Evolutionary conservation across 2,888 invertebrate species (phyloP), one percentile per base, ranked within the genome.

Genomic region (Acronicta psi): DNA sequence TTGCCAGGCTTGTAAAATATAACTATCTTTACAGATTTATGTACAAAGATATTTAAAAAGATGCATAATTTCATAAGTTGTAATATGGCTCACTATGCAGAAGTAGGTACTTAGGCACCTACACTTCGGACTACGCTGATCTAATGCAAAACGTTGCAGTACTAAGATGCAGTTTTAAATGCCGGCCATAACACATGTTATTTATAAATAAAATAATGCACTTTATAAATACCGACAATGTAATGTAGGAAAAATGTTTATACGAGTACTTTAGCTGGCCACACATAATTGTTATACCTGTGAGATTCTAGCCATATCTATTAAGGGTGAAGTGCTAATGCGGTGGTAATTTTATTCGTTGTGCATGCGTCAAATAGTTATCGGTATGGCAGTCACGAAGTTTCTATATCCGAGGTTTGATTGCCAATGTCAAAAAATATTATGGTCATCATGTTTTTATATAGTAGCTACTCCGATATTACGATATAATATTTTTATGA

Each of bases 271-370:
- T 41, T 37, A 2, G 29, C 38, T 8, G 29, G 16, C 14, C 23
- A 34, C n/a, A 40, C 31, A 50, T 40, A 25, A 56, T 53, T 71
- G 57, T 52, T 50, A 34, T 34, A 14, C 44, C 43, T 50, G 45
- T 18, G 45, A 64, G 51, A 60, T 71, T 59, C 45, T 50, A 52
- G 29, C 25, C 44, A 41, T 43, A 13, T 23, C 40, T 36, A 16
- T 43, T 36, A 37, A 41, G 20, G 8, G 10, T 45, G 10, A 29
- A n/a, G n/a, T n/a, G n/a, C n/a, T n/a, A n/a, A n/a, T n/a, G n/a
- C n/a, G n/a, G n/a, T n/a, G n/a, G n/a, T n/a, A n/a, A n/a, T 40
- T 55, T 55, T 36, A 17, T 36, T 25, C 17, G 17, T 38, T 4
- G 17, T 47, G 23, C 44, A 46, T 55, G 47, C 41, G 11, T 43